Conservation (phyloP, 2,797 vertebrate genomes). For the Smutsia temminckii region DNA sequence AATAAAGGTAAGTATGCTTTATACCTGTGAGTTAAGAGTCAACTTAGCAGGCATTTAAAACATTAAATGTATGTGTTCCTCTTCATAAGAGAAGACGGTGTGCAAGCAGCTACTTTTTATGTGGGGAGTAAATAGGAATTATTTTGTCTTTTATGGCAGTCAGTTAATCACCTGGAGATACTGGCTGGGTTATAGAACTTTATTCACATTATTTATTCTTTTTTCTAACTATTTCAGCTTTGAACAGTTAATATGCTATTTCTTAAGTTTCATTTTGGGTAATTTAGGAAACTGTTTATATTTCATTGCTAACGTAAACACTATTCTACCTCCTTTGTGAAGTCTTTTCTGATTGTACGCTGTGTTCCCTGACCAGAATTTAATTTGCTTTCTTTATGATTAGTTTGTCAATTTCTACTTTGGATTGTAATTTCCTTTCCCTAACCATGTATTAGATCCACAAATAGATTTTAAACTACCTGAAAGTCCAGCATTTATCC, state of each 20-base stretch:
- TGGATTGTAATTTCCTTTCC: neutral
- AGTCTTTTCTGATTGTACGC: neutral
- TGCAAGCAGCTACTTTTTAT: neutral
- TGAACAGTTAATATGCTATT: slow-evolving; percentile 28
- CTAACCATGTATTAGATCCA: neutral
- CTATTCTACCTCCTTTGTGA: neutral
- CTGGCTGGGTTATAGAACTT: neutral
- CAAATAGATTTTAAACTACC: neutral
- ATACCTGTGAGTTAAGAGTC: slow-evolving; percentile 57
- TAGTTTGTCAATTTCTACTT: neutral
- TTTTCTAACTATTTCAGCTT: slow-evolving; percentile 11
- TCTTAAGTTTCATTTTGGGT: neutral
- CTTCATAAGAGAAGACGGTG: slow-evolving; percentile 27
- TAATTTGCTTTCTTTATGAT: neutral
- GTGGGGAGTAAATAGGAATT: neutral
- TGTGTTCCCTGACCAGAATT: neutral
- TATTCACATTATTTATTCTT: neutral
- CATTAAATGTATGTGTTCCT: slow-evolving; percentile 41
- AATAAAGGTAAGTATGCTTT: slow-evolving; percentile 61
- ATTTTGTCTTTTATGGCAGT: neutral
- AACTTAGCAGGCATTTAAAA: slow-evolving; percentile 55
- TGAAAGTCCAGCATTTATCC: neutral
- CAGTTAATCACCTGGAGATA: neutral
- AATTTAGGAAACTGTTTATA: neutral
- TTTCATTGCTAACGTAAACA: neutral